Conservation (phyloP, 2,113 vertebrate species). For the Gambusia holbrooki region DNA sequence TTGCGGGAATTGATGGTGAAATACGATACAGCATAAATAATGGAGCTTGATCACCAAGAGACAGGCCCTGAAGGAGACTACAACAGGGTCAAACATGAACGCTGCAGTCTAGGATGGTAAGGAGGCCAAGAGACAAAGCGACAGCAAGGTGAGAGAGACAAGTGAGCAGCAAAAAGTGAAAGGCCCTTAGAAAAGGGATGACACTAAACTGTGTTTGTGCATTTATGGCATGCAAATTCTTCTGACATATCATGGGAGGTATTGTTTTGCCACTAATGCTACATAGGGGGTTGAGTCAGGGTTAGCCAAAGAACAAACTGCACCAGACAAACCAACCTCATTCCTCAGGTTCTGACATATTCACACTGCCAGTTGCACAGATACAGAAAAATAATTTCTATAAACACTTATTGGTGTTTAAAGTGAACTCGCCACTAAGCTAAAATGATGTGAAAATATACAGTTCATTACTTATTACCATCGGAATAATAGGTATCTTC, state of each 20-base stretch:
- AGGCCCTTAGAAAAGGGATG: slow-evolving; percentile 19
- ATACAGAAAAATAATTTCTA: slow-evolving; percentile 5
- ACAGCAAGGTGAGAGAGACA: slow-evolving; percentile 36
- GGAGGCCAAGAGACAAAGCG: slow-evolving; percentile 24
- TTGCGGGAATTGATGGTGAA: slow-evolving; percentile 76
- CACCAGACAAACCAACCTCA: slow-evolving; percentile 48
- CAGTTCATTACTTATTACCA: slow-evolving; percentile 66
- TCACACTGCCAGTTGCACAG: slow-evolving; percentile 8
- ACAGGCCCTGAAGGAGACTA: slow-evolving; percentile 63
- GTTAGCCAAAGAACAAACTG: slow-evolving; percentile 32
- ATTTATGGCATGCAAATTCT: slow-evolving; percentile 62
- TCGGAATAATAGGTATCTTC: slow-evolving; percentile 42
- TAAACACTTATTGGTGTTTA: slow-evolving; percentile 12
- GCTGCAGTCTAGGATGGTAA: slow-evolving; percentile 51
- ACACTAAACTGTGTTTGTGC: slow-evolving; percentile 51
- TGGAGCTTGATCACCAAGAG: slow-evolving; percentile 72
- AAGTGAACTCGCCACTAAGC: slow-evolving; percentile 31
- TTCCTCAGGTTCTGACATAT: slow-evolving; percentile 41
- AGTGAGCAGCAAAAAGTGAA: slow-evolving; percentile 26
- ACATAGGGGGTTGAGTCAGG: slow-evolving; percentile 22
- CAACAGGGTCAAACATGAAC: slow-evolving; percentile 65
- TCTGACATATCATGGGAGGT: slow-evolving; percentile 57
- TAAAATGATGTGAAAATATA: slow-evolving; percentile 59
- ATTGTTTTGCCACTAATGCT: slow-evolving; percentile 49
- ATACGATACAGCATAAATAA: slow-evolving; percentile 79